phyloP scores from a whole-genome alignment of 2,888 invertebrate species.

The Autographa gamma region DNA sequence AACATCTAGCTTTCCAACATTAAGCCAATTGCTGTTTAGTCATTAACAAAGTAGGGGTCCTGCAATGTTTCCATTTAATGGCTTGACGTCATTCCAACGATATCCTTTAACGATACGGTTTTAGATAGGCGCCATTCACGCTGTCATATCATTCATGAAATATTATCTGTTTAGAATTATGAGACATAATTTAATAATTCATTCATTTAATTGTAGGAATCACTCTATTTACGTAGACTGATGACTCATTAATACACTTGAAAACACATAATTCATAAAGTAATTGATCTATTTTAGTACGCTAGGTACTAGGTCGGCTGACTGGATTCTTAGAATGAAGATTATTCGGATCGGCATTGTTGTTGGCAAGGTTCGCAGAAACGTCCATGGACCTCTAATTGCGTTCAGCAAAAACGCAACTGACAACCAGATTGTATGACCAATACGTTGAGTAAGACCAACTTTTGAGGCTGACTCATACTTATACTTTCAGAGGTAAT shows the following conservation, averaged over 20 bases:
- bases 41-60: conserved; percentile 15
- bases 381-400: conserved; percentile 72
- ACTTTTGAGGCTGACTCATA: conserved; percentile 76
- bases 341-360: conserved; percentile 66
- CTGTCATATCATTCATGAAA: conserved; percentile 40
- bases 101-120: conserved; percentile 27
- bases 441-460: conserved; percentile 78
- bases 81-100: conserved; percentile 43
- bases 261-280: conserved; percentile 48
- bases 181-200: conserved; percentile 42
- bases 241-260: conserved; percentile 50
- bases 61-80: conserved; percentile 5
- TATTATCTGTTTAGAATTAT: conserved; percentile 49
- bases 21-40: conserved; percentile 49
- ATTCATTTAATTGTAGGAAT: conserved; percentile 33
- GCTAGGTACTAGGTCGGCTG: conserved; percentile 33
- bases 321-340: conserved; percentile 65
- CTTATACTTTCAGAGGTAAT: conserved; percentile 63
- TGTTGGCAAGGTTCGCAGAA: conserved; percentile 67
- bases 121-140: conserved; percentile 35
- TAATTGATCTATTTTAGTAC: conserved; percentile 64
- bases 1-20: conserved; percentile 30
- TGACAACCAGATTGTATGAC: conserved; percentile 80
- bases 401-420: conserved; percentile 76
- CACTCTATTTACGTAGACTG: conserved; percentile 21